These are phyloP conservation scores for Falco cherrug DNA, from an alignment of 2,797 vertebrate species.

Conservation along the genomic window DNA sequence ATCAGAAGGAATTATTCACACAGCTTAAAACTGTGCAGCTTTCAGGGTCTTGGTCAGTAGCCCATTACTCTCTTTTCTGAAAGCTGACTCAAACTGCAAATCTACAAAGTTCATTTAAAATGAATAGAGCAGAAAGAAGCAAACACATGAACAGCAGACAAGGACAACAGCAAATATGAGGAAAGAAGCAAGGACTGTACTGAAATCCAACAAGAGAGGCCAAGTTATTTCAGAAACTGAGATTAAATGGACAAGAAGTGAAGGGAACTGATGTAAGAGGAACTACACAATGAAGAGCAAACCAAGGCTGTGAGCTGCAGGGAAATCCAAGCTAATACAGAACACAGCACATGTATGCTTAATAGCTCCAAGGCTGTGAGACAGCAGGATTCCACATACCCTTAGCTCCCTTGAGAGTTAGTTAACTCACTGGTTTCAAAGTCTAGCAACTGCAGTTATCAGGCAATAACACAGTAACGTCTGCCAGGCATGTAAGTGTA, in stretches of 20 bases:
- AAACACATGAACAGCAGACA: not conserved
- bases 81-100: not conserved
- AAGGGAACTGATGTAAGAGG: not conserved
- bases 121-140: not conserved
- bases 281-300: not conserved
- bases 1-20: not conserved
- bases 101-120: not conserved
- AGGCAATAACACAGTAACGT: not conserved
- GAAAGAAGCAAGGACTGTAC: not conserved
- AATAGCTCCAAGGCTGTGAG: not conserved
- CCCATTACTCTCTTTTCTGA: not conserved
- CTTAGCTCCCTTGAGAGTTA: not conserved
- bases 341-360: fast-evolving
- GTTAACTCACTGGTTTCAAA: not conserved
- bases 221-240: not conserved
- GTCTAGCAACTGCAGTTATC: not conserved
- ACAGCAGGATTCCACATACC: not conserved
- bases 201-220: not conserved
- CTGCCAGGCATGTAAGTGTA: not conserved
- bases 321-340: not conserved
- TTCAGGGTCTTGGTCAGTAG: not conserved
- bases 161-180: not conserved
- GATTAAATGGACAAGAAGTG: not conserved
- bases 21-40: not conserved
- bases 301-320: not conserved